Evolutionary conservation across 2,797 vertebrate genomes (phyloP).

Genomic region (Centroberyx gerrardi): DNA sequence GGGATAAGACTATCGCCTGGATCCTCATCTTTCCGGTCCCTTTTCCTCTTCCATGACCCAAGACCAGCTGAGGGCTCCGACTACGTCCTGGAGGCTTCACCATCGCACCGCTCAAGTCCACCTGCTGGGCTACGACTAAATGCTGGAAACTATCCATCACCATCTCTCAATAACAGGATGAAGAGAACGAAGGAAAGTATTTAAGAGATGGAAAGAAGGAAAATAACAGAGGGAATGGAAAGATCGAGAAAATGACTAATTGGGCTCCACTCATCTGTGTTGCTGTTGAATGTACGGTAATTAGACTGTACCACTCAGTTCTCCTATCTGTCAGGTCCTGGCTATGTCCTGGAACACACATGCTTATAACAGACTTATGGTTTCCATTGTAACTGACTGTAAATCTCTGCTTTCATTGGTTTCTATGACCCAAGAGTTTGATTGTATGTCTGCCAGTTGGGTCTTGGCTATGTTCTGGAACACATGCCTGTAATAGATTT

Average conservation of each 20-base stretch:
- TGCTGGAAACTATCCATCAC: constrained; percentile 35
- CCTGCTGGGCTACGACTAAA: constrained; percentile 31
- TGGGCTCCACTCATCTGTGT: constrained; percentile 35
- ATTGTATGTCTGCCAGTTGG: constrained; percentile 4
- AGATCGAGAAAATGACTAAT: background rate
- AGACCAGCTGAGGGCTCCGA: constrained; percentile 30
- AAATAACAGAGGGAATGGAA: constrained; percentile 15
- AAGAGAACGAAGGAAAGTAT: background rate
- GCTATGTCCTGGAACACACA: constrained; percentile 47
- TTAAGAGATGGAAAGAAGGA: background rate
- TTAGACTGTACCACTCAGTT: constrained; percentile 45
- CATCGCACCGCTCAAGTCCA: constrained; percentile 18
- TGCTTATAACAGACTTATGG: constrained; percentile 7
- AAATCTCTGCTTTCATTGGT: constrained; percentile 1
- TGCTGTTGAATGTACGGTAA: constrained; percentile 73
- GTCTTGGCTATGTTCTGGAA: constrained; percentile 8
- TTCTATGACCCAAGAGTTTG: background rate
- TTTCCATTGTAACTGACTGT: constrained; percentile 5
- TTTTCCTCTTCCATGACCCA: background rate
- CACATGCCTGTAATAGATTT: constrained; percentile 3
- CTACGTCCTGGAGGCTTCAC: constrained; percentile 43
- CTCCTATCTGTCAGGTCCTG: constrained; percentile 28
- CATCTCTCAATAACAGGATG: background rate
- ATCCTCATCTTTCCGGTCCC: background rate
- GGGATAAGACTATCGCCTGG: constrained; percentile 64